Evolutionary conservation across 2,797 vertebrate species (phyloP), one percentile per base, ranked within the genome.

Genomic region (Sebastiscus tertius): DNA sequence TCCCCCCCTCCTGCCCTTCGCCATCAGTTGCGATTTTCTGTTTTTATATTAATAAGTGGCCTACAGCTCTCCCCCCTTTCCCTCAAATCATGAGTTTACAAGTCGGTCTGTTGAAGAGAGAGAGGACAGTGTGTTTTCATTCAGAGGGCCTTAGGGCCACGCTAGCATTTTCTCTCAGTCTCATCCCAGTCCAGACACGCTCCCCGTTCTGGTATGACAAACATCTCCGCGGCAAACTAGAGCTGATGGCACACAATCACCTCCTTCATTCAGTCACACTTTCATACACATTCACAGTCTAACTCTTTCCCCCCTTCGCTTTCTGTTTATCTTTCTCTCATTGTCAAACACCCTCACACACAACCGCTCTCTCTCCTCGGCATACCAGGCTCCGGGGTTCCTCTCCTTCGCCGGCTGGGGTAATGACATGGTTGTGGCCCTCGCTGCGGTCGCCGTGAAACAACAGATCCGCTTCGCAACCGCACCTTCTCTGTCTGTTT

Each of bases 191-290:
- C 88, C 90, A 88, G 92, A 90, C 89, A 88, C 46, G 84, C 88
- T 92, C 24, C 42, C 73, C 8, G 2, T 71, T 85, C 77, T 82
- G 90, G 88, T 90, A 93, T 94, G 91, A 88, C 91, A 92, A 95
- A 92, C 84, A 93, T 94, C 87, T 90, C 70, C 3, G 22, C 59
- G 16, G 80, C 8, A 73, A 74, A 85, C 89, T 76, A 29, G 26
- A 86, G 64, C 71, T 73, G 42, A 82, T 80, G 71, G 58, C 77
- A 74, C 75, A 77, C 75, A 79, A 33, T 79, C 67, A 66, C 49
- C 55, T 81, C 16, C 65, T 63, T 54, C 12, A 76, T 81, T 81
- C 72, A 60, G 71, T 71, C 66, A 74, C 72, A 77, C 68, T 84
- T 62, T 71, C 22, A 31, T 69, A 61, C 80, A 61, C 75, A 83